Percentiles rank a stretch among this genome's conserved stretches.
Conservation (phyloP, 30 jellyfish, hydroid and myxozoan genomes). For the Aurelia coerulea region DNA sequence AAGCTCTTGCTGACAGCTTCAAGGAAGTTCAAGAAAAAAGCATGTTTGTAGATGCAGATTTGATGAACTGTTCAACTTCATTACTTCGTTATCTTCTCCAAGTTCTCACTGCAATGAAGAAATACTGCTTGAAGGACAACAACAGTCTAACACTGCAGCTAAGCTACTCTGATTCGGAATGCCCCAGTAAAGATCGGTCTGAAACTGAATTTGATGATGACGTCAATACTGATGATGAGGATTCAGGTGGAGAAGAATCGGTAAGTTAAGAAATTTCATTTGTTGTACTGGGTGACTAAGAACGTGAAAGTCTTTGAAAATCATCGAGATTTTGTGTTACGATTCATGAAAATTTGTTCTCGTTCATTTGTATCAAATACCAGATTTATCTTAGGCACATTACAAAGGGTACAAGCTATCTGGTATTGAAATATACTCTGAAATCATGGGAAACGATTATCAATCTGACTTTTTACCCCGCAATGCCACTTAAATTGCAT, state of each 20-base stretch:
- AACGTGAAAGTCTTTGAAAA: too few relatives aligned
- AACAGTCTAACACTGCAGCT: conserved; percentile 17
- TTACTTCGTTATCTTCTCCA: conserved; percentile 30
- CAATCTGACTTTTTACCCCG: too few relatives aligned
- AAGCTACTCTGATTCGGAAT: conserved; percentile 44
- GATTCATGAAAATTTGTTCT: too few relatives aligned
- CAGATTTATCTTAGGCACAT: too few relatives aligned
- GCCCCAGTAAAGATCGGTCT: conserved; percentile 36
- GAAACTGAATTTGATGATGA: conserved; percentile 53
- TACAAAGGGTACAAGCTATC: too few relatives aligned
- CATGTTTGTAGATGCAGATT: conserved; percentile 26
- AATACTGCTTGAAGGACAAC: conserved; percentile 40
- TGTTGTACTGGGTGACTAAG: too few relatives aligned
- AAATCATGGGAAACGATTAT: too few relatives aligned
- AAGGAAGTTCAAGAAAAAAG: conserved; percentile 4
- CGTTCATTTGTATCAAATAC: too few relatives aligned
- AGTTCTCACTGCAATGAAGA: conserved; percentile 32
- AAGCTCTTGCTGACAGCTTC: conserved; percentile 23
- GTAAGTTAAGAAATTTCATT: conserved; percentile 10
- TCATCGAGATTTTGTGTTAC: too few relatives aligned
- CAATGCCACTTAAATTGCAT: too few relatives aligned
- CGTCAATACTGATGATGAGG: conserved; percentile 75
- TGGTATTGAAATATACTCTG: too few relatives aligned
- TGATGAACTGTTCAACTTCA: conserved; percentile 35
- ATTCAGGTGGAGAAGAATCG: conserved; percentile 83